A percentile compares a stretch with the other conserved stretches of the same genome.
These are phyloP conservation scores for Pseudobourletiella spinata DNA, from an alignment of 1,140 invertebrate species.

Conservation along the genomic window DNA sequence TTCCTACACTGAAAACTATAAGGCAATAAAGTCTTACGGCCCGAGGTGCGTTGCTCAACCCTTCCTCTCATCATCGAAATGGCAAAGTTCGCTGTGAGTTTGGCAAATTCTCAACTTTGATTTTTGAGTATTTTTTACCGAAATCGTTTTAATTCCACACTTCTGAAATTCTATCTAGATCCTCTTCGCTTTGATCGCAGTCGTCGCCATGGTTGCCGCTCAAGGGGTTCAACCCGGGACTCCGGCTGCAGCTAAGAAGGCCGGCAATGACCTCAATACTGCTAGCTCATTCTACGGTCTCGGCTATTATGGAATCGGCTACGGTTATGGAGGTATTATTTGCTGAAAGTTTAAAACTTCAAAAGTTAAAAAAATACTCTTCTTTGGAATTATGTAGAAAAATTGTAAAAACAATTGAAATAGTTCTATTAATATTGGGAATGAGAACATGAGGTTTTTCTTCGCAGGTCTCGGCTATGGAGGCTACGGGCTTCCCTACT, in stretches of 20 bases:
- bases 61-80: too few species aligned
- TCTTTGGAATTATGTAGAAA: not conserved
- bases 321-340: constrained; percentile 9
- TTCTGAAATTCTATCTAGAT: not conserved
- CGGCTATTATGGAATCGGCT: not conserved
- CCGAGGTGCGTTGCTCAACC: too few species aligned
- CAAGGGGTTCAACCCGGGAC: not conserved
- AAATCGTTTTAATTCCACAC: too few species aligned
- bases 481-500: constrained; percentile 15
- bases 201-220: constrained; percentile 10
- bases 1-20: too few species aligned
- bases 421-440: not conserved
- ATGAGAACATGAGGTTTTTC: not conserved
- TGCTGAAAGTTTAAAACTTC: not conserved
- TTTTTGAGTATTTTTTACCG: too few species aligned
- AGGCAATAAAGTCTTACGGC: too few species aligned
- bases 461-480: constrained; percentile 16
- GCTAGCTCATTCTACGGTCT: constrained; percentile 27
- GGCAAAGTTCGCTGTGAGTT: too few species aligned
- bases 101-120: constrained; percentile 1
- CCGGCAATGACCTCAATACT: constrained; percentile 30
- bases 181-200: constrained; percentile 24
- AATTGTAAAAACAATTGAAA: not conserved
- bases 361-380: not conserved
- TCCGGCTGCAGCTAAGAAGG: constrained; percentile 13